Conservation (phyloP, 2,797 vertebrate genomes). For the Melanotaenia trifasciata region DNA sequence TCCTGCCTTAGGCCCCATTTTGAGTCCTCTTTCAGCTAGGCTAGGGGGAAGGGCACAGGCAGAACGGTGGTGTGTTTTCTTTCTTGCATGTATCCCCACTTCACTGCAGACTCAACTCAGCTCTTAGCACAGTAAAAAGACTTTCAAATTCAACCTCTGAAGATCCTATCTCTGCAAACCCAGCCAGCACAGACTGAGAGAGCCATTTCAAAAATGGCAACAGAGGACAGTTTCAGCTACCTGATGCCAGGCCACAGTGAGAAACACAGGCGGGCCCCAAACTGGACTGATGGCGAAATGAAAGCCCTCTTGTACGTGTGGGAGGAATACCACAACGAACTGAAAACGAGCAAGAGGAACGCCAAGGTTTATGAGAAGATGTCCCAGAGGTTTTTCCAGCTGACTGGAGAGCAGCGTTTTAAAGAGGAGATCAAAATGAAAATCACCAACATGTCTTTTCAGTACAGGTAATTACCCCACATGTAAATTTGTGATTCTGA, state of each 20-base stretch:
- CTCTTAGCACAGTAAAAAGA: constrained; percentile 68
- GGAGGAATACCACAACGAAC: constrained; percentile 96
- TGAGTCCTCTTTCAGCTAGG: constrained; percentile 90
- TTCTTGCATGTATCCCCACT: constrained; percentile 64
- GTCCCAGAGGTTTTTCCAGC: constrained; percentile 96
- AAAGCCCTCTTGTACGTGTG: constrained; percentile 96
- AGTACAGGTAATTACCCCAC: constrained; percentile 91
- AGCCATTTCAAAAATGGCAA: constrained; percentile 85
- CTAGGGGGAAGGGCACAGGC: constrained; percentile 79
- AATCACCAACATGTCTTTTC: constrained; percentile 99
- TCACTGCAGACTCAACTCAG: constrained; percentile 59
- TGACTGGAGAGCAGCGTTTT: constrained; percentile 95
- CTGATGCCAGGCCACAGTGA: constrained; percentile 89
- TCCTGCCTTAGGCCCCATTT: constrained; percentile 99
- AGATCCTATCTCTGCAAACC: constrained; percentile 57
- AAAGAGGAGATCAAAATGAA: constrained; percentile 99
- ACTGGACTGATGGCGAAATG: constrained; percentile 99
- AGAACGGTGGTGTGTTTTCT: constrained; percentile 60
- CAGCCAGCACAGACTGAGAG: constrained; percentile 41
- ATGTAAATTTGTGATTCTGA: background rate
- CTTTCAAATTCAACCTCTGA: constrained; percentile 72
- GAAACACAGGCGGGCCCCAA: constrained; percentile 96
- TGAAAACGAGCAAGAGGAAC: constrained; percentile 98
- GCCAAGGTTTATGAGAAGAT: constrained; percentile 99
- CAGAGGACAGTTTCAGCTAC: constrained; percentile 92